Conservation (phyloP, 1,140 invertebrate species). For the Drosophila ercepeae region DNA sequence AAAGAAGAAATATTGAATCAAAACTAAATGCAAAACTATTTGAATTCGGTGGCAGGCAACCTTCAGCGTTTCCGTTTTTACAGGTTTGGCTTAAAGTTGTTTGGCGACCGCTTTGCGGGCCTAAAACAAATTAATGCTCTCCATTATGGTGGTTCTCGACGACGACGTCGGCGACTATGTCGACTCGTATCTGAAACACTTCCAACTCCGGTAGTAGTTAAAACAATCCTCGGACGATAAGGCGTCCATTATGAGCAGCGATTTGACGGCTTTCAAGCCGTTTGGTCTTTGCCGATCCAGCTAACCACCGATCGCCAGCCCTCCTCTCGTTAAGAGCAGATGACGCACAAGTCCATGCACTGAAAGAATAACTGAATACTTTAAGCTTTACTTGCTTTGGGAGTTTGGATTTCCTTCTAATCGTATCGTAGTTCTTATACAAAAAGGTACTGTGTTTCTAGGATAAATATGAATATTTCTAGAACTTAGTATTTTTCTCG, state of each 20-base stretch:
- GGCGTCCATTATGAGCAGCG: conserved; percentile 81
- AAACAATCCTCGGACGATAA: conserved; percentile 79
- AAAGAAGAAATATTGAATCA: conserved; percentile 10
- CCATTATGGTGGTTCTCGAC: conserved; percentile 60
- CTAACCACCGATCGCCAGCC: conserved; percentile 9
- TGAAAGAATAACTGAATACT: not conserved
- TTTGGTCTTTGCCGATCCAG: conserved; percentile 74
- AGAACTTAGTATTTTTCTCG: not conserved
- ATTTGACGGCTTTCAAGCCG: conserved; percentile 75
- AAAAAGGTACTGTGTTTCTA: too few species aligned
- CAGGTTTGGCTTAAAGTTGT: conserved; percentile 59
- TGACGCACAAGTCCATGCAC: conserved; percentile 48
- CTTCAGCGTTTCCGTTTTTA: conserved; percentile 76
- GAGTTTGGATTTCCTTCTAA: too few species aligned
- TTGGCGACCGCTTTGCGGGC: conserved; percentile 62
- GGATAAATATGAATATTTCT: not conserved
- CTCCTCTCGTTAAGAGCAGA: conserved; percentile 6
- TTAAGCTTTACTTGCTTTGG: not conserved
- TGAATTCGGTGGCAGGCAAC: conserved; percentile 18
- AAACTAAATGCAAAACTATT: conserved; percentile 28
- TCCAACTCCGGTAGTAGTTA: conserved; percentile 80
- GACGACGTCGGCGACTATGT: not conserved
- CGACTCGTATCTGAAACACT: conserved; percentile 58
- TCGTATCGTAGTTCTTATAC: too few species aligned
- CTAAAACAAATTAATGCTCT: conserved; percentile 75